Evolutionary conservation across 2,113 vertebrate genomes (phyloP).

Genomic region (Aegotheles bennettii): DNA sequence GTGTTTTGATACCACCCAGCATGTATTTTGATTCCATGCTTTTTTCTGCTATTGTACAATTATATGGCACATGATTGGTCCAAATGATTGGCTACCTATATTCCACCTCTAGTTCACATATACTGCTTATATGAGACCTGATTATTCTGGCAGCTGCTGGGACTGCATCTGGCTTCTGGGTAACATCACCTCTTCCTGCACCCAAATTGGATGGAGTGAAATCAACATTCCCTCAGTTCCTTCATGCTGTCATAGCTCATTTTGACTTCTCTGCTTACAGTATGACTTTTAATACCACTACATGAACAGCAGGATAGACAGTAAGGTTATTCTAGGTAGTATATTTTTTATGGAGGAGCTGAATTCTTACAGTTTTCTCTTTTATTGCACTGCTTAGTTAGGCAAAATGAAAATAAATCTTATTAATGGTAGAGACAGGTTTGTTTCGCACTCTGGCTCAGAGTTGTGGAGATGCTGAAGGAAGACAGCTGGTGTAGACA

Average conservation of each 20-base stretch:
- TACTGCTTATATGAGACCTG: background rate
- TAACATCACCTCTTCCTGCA: background rate
- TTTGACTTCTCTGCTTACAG: background rate
- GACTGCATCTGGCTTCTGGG: background rate
- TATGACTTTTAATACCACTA: background rate
- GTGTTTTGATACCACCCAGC: background rate
- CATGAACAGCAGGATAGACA: background rate
- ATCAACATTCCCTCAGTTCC: background rate
- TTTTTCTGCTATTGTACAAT: background rate
- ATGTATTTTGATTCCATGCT: background rate
- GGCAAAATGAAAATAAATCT: conserved; percentile 18
- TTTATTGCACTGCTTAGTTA: background rate
- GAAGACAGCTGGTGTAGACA: conserved; percentile 17
- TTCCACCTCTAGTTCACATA: background rate
- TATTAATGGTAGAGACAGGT: background rate
- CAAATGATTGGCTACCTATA: background rate
- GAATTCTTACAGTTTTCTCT: background rate
- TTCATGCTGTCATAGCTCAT: background rate
- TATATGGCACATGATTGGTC: background rate
- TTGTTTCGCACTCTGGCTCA: background rate
- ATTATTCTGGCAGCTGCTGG: conserved; percentile 17
- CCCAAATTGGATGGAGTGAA: background rate
- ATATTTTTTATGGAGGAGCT: background rate
- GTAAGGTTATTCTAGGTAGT: background rate
- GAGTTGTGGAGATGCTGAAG: conserved; percentile 3